phyloP scores from a whole-genome alignment of 2,888 invertebrate genomes.

The Tenthredo scrophulariae region DNA sequence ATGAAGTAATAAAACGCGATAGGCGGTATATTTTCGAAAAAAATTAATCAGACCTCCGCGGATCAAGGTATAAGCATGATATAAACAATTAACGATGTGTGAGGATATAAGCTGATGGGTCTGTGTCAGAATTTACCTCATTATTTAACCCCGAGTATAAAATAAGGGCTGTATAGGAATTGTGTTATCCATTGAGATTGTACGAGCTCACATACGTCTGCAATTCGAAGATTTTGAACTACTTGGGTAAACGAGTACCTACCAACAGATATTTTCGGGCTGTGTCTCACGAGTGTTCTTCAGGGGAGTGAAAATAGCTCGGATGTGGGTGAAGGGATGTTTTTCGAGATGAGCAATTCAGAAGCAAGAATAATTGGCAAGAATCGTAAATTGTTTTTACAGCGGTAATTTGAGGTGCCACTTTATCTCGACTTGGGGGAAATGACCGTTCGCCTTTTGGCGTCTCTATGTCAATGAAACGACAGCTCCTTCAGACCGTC shows the following conservation, averaged over 20 bases:
- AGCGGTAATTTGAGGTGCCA: slow-evolving; percentile 12
- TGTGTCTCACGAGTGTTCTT: neutral
- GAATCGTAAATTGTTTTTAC: slow-evolving; percentile 3
- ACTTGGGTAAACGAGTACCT: neutral
- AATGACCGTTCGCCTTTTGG: slow-evolving; percentile 28
- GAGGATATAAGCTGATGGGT: neutral
- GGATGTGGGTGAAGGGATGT: neutral
- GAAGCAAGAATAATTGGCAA: neutral
- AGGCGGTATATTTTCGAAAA: neutral
- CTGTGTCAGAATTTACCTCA: neutral
- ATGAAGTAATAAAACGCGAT: neutral
- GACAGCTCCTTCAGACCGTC: slow-evolving; percentile 26
- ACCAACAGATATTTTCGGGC: neutral
- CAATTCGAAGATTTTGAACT: neutral
- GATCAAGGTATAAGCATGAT: neutral
- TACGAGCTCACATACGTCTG: neutral
- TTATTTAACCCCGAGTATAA: neutral
- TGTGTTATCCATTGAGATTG: neutral
- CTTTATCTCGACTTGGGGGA: slow-evolving; percentile 8
- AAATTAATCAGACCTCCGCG: neutral
- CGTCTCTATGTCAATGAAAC: slow-evolving; percentile 28
- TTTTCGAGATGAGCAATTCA: neutral
- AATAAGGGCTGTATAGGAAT: neutral
- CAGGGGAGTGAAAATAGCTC: neutral
- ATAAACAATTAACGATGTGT: neutral